Percentiles rank a stretch among this genome's conserved stretches.
Evolutionary conservation across 2,797 vertebrate genomes (phyloP).

Genomic region (Diglossa cyanea): DNA sequence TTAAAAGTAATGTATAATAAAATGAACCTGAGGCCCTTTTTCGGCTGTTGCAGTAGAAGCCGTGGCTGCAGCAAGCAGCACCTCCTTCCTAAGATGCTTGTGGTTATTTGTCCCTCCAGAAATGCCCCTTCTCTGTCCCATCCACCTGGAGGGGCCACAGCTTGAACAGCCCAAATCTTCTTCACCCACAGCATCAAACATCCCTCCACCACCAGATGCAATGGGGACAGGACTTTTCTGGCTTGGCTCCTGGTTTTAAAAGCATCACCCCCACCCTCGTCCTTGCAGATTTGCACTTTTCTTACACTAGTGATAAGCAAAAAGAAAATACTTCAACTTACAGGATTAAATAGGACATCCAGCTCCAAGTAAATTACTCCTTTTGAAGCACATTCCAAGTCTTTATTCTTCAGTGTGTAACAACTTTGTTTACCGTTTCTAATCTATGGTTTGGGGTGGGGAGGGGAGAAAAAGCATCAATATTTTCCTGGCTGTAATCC

Average conservation of each 20-base stretch:
- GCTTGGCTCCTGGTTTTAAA: neutral
- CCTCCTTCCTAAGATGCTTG: neutral
- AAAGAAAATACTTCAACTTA: conserved; percentile 70
- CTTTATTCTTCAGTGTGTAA: conserved; percentile 89
- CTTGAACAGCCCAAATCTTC: neutral
- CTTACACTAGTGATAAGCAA: neutral
- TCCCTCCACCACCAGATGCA: neutral
- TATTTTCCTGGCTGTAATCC: conserved; percentile 25
- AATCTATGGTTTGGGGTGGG: conserved; percentile 74
- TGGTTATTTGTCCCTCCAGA: neutral
- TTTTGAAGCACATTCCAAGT: conserved; percentile 84
- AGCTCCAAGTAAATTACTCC: conserved; percentile 90
- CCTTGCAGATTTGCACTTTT: neutral
- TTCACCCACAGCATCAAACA: neutral
- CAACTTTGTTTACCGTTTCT: conserved; percentile 85
- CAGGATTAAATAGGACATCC: conserved; percentile 91
- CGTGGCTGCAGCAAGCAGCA: neutral
- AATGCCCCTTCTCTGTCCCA: neutral
- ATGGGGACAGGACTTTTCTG: neutral
- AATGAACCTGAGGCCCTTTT: neutral
- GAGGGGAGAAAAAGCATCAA: neutral
- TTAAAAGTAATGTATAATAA: conserved; percentile 10
- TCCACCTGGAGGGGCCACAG: neutral
- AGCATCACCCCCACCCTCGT: neutral
- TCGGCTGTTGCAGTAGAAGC: neutral